Evolutionary conservation across 2,888 invertebrate species (phyloP), one percentile per base, ranked within the genome.

Genomic region (Rhabditoides inermis): DNA sequence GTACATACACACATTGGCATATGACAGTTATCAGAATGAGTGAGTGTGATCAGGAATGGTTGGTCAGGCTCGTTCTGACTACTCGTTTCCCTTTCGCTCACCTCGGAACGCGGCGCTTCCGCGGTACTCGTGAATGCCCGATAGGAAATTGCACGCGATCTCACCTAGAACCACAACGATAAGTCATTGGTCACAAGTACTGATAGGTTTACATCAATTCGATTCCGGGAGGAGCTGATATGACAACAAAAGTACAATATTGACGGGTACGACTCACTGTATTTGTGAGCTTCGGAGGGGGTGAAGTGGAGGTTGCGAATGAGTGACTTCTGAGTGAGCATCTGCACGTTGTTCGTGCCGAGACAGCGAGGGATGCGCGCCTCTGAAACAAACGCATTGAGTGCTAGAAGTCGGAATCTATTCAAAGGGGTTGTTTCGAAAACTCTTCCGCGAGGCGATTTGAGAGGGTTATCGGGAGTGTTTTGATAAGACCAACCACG

Each of bases 141-240:
- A 64, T 26, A 75, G 61, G 56, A 75, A 76, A 45, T 71, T 69
- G 60, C 76, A 76, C n/a, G 72, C 63, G 4, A 72, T 61, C n/a
- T 63, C 61, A 22, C 65, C 74, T 74, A 56, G 36, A 68, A 68
- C 44, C 3, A 23, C n/a, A n/a, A n/a, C n/a, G n/a, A n/a, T n/a
- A n/a, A n/a, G n/a, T n/a, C n/a, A n/a, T n/a, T n/a, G 10, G 22
- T 15, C 7, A 1, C 18, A 15, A 15, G n/a, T 40, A 18, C 1
- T 40, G 40, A 18, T 15, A 3, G 18, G 6, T n/a, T n/a, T n/a
- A n/a, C n/a, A n/a, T n/a, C n/a, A n/a, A n/a, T n/a, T n/a, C n/a
- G n/a, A n/a, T n/a, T n/a, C n/a, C n/a, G n/a, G n/a, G n/a, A n/a
- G n/a, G n/a, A n/a, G n/a, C n/a, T n/a, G n/a, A n/a, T n/a, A n/a